Base-by-base conservation (phyloP, 2,113 vertebrate species). In the Tupaia chinensis region DNA sequence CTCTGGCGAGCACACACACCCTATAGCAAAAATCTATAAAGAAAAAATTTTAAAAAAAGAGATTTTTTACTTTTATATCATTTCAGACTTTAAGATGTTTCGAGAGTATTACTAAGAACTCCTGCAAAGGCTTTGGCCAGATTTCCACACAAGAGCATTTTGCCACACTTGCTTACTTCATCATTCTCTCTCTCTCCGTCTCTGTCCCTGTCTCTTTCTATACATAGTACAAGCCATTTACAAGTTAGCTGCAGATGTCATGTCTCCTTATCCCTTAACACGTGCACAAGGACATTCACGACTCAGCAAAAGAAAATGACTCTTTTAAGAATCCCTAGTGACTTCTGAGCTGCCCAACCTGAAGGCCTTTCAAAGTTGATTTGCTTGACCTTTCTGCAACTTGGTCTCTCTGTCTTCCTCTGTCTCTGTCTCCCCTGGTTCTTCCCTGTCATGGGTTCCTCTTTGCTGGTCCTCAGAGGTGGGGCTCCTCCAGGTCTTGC, bases 331-430 rank as follows among this genome's bases (percentile, higher is more conserved):
- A 3, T 15, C 34, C 19, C 5, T 3, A 2, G 32, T 54, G 76
- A 7, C 72, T 34, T 69, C 73, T 3, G 76, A 65, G 81, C 56
- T 22, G 74, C 87, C 54, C 16, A 10, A 3, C 8, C 54, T 56
- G 2, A 0, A 1, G 34, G 32, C 56, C 27, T 80, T 2, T n/a
- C 63, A 2, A 34, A 20, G 56, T 5, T 72, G 63, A 0, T 13
- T 13, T 1, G 58, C 66, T 7, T 22, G 82, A 5, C 58, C 60
- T 22, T 58, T n/a, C 79, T 15, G 19, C 7, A 7, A 9, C 9
- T 9, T 19, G 16, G 1, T 17, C 2, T 34, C 54, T 60, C 58
- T 78, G 14, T 13, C 85, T 29, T 44, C 44, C 44, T 44, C 44
- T 44, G 29, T 8, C 60, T n/a, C 56, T 65, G n/a, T 19, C 20